These are phyloP conservation scores for Synanthedon andrenaeformis DNA, from an alignment of 2,888 invertebrate genomes.

Conservation along the genomic window DNA sequence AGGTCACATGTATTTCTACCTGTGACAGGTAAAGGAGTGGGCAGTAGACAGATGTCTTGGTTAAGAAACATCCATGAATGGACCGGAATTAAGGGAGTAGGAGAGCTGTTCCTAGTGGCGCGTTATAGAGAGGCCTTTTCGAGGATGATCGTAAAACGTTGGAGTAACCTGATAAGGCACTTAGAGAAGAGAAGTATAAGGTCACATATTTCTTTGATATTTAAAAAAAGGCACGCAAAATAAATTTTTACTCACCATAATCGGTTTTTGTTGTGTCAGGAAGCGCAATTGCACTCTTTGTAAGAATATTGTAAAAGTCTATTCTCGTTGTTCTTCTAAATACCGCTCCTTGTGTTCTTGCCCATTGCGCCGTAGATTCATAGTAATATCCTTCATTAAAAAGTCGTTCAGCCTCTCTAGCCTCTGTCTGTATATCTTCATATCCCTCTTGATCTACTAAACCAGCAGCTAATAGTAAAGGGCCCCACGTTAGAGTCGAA, in stretches of 20 bases:
- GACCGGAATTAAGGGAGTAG: no score
- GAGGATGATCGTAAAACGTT: no score
- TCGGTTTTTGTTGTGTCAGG: slow-evolving; percentile 23
- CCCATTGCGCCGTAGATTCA: slow-evolving; percentile 75
- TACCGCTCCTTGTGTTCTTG: slow-evolving; percentile 73
- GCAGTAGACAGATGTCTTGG: no score
- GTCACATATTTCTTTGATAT: no score
- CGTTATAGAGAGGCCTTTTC: no score
- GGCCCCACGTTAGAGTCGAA: slow-evolving; percentile 86
- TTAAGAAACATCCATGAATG: no score
- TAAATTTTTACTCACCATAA: slow-evolving; percentile 20
- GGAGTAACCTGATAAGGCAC: no score
- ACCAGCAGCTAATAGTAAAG: slow-evolving; percentile 79
- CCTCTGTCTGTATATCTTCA: slow-evolving; percentile 67
- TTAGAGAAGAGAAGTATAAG: no score
- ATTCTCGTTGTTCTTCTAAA: slow-evolving; percentile 72
- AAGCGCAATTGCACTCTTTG: slow-evolving; percentile 36
- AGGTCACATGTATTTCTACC: no score
- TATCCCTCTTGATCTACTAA: slow-evolving; percentile 78
- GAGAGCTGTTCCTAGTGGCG: no score
- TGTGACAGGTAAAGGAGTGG: no score
- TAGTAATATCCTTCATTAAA: slow-evolving; percentile 70
- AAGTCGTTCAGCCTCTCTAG: slow-evolving; percentile 65
- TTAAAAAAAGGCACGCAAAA: no score
- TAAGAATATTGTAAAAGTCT: slow-evolving; percentile 86